Conservation (phyloP, 2,113 vertebrate species). For the Haplochromis burtoni region DNA sequence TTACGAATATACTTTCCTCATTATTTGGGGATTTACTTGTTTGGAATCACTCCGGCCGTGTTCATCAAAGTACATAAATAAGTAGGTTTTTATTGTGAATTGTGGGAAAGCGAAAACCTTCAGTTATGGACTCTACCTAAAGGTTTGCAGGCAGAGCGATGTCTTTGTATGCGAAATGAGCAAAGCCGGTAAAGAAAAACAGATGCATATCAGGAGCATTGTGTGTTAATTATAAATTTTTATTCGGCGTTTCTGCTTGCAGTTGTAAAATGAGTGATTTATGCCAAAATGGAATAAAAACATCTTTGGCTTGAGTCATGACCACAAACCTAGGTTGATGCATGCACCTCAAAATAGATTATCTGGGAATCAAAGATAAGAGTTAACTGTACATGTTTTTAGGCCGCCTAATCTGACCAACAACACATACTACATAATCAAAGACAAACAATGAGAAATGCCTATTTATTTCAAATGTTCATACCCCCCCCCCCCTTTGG, state of each 20-base stretch:
- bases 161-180: conserved; percentile 11
- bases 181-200: neutral
- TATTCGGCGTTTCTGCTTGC: neutral
- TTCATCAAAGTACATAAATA: conserved; percentile 45
- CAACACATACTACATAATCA: neutral
- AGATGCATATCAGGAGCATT: neutral
- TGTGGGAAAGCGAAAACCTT: conserved; percentile 59
- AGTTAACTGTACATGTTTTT: neutral
- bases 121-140: conserved; percentile 21
- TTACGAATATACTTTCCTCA: conserved; percentile 67
- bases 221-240: neutral
- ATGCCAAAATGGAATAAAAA: neutral
- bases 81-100: conserved; percentile 44
- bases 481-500: neutral
- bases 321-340: neutral
- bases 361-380: neutral
- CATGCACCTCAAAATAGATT: neutral
- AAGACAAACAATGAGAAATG: neutral
- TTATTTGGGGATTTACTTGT: conserved; percentile 65
- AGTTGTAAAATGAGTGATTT: neutral
- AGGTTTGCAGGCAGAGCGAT: conserved; percentile 17
- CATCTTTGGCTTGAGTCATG: neutral
- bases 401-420: neutral
- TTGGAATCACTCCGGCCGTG: conserved; percentile 39
- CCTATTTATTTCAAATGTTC: neutral